Conservation (phyloP, 2,888 invertebrate genomes). For the Hoplodrina blanda region DNA sequence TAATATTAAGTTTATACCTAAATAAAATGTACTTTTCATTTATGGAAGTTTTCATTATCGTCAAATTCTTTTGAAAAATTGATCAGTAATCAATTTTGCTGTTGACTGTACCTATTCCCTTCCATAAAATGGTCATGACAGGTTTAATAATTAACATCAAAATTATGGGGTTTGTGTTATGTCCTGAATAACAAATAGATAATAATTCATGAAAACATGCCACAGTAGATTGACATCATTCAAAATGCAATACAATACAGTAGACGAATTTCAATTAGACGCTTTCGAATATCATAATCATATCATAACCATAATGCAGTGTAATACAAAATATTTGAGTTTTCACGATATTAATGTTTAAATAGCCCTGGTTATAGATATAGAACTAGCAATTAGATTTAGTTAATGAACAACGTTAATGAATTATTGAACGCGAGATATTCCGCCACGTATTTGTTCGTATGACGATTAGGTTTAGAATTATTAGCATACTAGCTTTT, state of each 20-base stretch:
- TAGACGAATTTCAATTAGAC: background rate
- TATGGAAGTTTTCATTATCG: background rate
- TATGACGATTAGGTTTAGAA: background rate
- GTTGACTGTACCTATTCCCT: background rate
- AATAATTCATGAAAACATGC: background rate
- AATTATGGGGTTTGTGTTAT: background rate
- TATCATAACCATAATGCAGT: background rate
- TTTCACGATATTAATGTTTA: too few relatives aligned
- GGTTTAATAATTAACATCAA: background rate
- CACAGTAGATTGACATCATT: background rate
- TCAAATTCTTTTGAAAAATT: background rate
- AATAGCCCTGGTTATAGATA: background rate
- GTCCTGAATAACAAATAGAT: background rate
- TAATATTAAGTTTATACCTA: too few relatives aligned
- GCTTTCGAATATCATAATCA: background rate
- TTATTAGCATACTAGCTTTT: background rate
- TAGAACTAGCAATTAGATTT: background rate
- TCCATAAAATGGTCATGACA: background rate
- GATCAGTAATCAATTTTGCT: background rate
- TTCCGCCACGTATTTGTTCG: background rate
- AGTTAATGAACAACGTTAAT: background rate
- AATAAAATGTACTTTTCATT: background rate
- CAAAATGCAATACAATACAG: too few relatives aligned
- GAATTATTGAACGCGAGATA: background rate
- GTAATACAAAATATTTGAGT: background rate